These are phyloP conservation scores for Mormyrops boulengeri DNA, from an alignment of 2,797 vertebrate species.

Conservation along the genomic window DNA sequence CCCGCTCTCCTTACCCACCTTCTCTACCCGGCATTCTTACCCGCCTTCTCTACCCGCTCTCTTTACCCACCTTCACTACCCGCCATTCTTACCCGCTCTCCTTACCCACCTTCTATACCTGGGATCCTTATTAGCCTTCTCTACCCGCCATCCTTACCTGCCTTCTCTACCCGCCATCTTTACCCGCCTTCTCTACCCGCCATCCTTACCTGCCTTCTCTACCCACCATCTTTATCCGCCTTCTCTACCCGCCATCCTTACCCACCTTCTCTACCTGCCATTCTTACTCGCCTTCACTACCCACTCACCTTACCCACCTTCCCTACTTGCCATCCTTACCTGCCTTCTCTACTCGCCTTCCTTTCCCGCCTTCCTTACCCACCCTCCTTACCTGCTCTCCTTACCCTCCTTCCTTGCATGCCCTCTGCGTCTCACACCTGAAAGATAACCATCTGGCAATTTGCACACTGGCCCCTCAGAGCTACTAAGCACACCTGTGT, in stretches of 20 bases:
- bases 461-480: not conserved
- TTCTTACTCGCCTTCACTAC: no score
- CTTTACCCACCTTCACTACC: not conserved
- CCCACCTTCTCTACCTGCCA: not conserved
- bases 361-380: not conserved
- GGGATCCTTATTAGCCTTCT: not conserved
- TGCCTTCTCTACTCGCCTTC: no score
- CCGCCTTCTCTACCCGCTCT: not conserved
- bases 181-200: not conserved
- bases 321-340: no score
- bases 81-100: not conserved
- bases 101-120: no score
- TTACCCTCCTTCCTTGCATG: not conserved
- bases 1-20: not conserved
- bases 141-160: no score
- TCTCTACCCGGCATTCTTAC: no score
- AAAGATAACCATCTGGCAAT: not conserved
- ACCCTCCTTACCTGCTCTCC: not conserved
- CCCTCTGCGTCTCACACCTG: not conserved
- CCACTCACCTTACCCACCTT: no score
- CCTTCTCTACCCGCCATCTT: no score
- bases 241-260: no score
- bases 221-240: no score
- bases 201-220: rapidly evolving
- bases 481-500: not conserved